Evolutionary conservation across 2,888 invertebrate genomes (phyloP), one percentile per base, ranked within the genome.

Genomic region (Brachylomia viminalis): DNA sequence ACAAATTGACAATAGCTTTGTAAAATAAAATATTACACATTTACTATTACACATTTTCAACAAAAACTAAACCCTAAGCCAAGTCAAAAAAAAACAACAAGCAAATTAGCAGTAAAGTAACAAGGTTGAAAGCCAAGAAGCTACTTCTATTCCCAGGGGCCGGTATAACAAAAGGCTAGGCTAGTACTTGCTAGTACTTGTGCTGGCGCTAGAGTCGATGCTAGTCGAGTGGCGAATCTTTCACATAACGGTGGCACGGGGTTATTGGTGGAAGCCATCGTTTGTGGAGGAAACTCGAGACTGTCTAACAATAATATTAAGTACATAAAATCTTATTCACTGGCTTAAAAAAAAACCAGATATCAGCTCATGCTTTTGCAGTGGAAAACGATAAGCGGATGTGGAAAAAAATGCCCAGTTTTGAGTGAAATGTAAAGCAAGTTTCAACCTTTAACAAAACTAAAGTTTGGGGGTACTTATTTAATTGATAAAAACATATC

Each of bases 181-280:
- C 69, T 49, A 77, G 65, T 80, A 79, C 72, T 75, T 74, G 61
- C 83, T 78, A 77, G 81, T 79, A 62, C 71, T 54, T 59, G 77
- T 71, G 77, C 59, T 64, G 69, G 80, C 89, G 75, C 80, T 56
- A 81, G 81, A 78, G 78, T 62, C 73, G 66, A 70, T 80, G 80
- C 64, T 2, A 81, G 76, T 87, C 84, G 77, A 90, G 87, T 87
- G 84, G 85, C 77, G 85, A 79, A 82, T 84, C 84, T 85, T 79
- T 82, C 80, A 84, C 81, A 78, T 87, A 87, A 86, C 86, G 81
- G 85, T 86, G 87, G 86, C 84, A 87, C 74, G 71, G 79, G 88
- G 87, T 83, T 87, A 86, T 78, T 61, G 64, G 75, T 62, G 75
- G 30, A 49, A 47, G 75, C 86, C 79, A 88, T 81, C 23, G 17